These are phyloP conservation scores for Myanophis thanlyinensis DNA, from an alignment of 2,113 vertebrate species.

Conservation along the genomic window DNA sequence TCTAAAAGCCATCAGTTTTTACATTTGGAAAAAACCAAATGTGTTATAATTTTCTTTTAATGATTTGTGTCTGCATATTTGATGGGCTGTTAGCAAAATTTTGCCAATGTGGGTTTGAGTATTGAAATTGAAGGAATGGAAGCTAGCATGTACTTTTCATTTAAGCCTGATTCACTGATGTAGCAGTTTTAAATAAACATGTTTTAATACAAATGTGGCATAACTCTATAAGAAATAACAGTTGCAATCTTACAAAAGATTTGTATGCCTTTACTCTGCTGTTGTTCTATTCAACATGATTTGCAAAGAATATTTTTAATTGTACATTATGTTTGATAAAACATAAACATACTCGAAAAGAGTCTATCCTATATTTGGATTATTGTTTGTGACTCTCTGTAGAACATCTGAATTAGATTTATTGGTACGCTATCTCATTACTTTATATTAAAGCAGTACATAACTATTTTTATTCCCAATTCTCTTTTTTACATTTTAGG, in stretches of 20 bases:
- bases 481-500: constrained; percentile 57
- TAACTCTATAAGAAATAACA: too few species aligned
- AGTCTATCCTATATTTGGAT: neutral
- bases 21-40: neutral
- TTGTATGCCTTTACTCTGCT: neutral
- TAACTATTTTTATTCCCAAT: neutral
- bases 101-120: neutral
- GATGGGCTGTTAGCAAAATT: neutral
- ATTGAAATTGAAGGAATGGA: neutral
- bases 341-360: neutral
- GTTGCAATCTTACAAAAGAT: too few species aligned
- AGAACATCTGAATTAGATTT: neutral
- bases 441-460: neutral
- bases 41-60: neutral
- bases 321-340: too few species aligned
- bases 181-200: neutral
- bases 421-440: neutral
- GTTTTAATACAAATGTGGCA: neutral
- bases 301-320: too few species aligned
- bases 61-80: neutral
- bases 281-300: neutral
- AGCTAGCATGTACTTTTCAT: neutral
- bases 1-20: neutral
- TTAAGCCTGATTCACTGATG: neutral
- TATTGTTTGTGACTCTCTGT: neutral